Base-by-base conservation (phyloP, 2,888 invertebrate genomes). In the Homarus gammarus region DNA sequence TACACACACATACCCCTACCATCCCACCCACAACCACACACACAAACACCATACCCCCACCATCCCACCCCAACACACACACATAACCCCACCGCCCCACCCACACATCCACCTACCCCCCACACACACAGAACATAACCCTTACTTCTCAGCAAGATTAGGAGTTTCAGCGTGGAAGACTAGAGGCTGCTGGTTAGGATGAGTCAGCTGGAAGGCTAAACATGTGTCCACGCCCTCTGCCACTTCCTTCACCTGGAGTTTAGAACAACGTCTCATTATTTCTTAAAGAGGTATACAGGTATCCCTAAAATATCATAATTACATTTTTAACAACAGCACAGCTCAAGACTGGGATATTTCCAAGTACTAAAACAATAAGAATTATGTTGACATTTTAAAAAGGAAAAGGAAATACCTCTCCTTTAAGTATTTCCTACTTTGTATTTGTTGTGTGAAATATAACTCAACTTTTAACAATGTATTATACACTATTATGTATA, bases 141-240 rank as follows among this genome's bases (percentile, higher is more conserved):
- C 90, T 75, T 44, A 94, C 94, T 93, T 94, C 92, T 94, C 94
- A 27, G 94, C 93, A 38, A 93, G 92, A n/a, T 93, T 92, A 85
- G 93, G 92, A 90, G 93, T 93, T 78, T 95, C 94, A 12, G 94
- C 94, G 91, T 93, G 93, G 93, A 95, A 95, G 82, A 94, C 93
- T 27, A 95, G 93, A 10, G 94, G 94, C 33, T 93, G 93, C 89
- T 94, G 94, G 89, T 94, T 94, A 70, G 92, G 93, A 92, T 95
- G 95, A 1, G 93, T 94, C 44, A 95, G 93, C 92, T 94, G 94
- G 92, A 95, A 95, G 91, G 95, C 93, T 78, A 94, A 93, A 84
- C 93, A 93, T 1, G 94, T 93, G 84, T 94, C 94, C 40, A 94
- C 93, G 51, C 94, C 94, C 92, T 95, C 94, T 92, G 93, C 93